These are phyloP conservation scores for Nyctibius grandis DNA, from an alignment of 2,797 vertebrate genomes.

Conservation along the genomic window DNA sequence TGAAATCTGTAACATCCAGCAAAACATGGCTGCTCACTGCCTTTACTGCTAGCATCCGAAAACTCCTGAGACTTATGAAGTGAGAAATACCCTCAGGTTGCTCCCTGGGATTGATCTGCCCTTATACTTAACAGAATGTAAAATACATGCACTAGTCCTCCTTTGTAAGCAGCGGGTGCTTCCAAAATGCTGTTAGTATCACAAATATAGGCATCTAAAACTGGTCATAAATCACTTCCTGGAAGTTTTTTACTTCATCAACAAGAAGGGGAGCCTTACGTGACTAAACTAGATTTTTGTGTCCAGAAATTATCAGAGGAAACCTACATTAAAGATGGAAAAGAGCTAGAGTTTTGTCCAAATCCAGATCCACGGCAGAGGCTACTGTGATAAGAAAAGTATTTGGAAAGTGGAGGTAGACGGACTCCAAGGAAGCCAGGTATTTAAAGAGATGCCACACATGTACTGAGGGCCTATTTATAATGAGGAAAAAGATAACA, in stretches of 20 bases:
- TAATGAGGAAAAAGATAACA: background rate
- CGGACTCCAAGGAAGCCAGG: background rate
- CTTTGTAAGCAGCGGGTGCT: background rate
- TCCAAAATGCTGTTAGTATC: background rate
- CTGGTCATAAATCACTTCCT: background rate
- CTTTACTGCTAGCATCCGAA: background rate
- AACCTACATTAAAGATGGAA: rapidly evolving
- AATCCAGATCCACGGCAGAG: background rate
- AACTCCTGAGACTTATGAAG: background rate
- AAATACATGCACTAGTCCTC: background rate
- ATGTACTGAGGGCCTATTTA: background rate
- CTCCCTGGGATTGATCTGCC: background rate
- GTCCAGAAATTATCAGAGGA: background rate
- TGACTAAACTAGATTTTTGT: background rate
- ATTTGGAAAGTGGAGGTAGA: background rate
- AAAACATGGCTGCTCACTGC: background rate
- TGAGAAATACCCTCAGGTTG: background rate
- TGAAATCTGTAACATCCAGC: background rate
- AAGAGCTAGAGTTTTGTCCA: background rate
- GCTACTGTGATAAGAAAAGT: background rate
- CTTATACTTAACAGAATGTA: background rate
- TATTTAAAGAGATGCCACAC: background rate
- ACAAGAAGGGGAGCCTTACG: background rate
- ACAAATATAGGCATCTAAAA: background rate
- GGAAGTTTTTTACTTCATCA: background rate